These are phyloP conservation scores for Pandion haliaetus DNA, from an alignment of 2,113 vertebrate species.

Conservation along the genomic window DNA sequence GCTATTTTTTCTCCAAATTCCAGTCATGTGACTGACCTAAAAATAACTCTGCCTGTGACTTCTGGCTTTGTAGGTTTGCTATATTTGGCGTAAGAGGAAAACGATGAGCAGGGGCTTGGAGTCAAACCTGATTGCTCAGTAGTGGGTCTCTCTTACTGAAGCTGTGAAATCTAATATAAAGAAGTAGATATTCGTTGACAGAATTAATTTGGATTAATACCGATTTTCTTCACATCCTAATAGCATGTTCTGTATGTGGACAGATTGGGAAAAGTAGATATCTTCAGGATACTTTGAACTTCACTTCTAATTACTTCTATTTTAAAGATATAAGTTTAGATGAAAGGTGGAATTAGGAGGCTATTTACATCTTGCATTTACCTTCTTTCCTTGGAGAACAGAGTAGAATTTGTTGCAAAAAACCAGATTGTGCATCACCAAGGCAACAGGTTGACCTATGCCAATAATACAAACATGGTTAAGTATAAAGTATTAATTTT, in stretches of 20 bases:
- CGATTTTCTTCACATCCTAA: neutral
- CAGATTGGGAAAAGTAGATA: neutral
- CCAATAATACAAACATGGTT: neutral
- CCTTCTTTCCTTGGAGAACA: neutral
- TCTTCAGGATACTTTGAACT: neutral
- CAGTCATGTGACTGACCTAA: constrained; percentile 20
- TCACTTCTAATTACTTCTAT: neutral
- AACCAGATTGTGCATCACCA: neutral
- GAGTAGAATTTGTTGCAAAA: neutral
- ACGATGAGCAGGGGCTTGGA: neutral
- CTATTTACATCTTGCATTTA: neutral
- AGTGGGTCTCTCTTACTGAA: neutral
- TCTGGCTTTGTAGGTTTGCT: neutral
- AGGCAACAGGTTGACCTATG: neutral
- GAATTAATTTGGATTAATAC: neutral
- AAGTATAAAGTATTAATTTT: neutral
- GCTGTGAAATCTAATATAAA: neutral
- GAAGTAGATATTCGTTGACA: neutral
- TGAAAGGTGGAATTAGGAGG: neutral
- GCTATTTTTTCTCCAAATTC: constrained; percentile 32
- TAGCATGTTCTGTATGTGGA: neutral
- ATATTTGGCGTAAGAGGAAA: neutral
- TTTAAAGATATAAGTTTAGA: neutral
- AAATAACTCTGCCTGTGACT: constrained; percentile 36
- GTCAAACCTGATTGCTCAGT: neutral